Evolutionary conservation across 2,888 invertebrate genomes (phyloP), one percentile per base, ranked within the genome.

Genomic region (Brachyopa scutellaris): DNA sequence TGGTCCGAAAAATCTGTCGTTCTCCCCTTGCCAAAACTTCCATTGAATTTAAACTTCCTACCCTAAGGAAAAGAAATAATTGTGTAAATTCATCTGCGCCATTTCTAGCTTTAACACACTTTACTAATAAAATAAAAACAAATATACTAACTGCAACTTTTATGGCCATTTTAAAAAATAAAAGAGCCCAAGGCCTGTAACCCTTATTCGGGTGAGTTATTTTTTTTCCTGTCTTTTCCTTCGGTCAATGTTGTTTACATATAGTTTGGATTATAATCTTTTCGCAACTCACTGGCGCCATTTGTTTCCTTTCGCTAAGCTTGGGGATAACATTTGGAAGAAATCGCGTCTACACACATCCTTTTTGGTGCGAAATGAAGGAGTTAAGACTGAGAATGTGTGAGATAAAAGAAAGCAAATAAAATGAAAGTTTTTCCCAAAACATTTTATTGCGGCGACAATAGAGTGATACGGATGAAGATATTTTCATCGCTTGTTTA

Each of bases 371-470:
- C 45, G 17, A 47, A 57, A 45, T 23, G 17, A 19, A 67, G 42
- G 40, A 67, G 45, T 55, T n/a, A n/a, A n/a, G n/a, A n/a, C n/a
- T 40, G 55, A 45, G 33, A 66, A 42, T 67, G 55, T 36, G 33
- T 38, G 23, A 17, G 45, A 67, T 47, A 36, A 67, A 55, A 26
- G 45, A 42, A 42, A 31, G 42, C 13, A 67, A 33, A 67, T 67
- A 47, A 67, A 67, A 47, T 38, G 40, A 67, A 67, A 47, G 23
- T 67, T 23, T 55, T 23, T 67, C n/a, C 55, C 19, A 21, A 49
- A 59, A 59, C 57, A 69, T 69, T 69, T 69, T 69, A 69, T 57
- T 69, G 29, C 13, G 38, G 59, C 47, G 57, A 49, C 69, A 57
- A 66, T 69, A 45, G 49, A 17, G 36, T 13, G 40, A 42, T 26